phyloP scores from a whole-genome alignment of 92 coral and sea anemone genomes.

The Meandrina meandrites region DNA sequence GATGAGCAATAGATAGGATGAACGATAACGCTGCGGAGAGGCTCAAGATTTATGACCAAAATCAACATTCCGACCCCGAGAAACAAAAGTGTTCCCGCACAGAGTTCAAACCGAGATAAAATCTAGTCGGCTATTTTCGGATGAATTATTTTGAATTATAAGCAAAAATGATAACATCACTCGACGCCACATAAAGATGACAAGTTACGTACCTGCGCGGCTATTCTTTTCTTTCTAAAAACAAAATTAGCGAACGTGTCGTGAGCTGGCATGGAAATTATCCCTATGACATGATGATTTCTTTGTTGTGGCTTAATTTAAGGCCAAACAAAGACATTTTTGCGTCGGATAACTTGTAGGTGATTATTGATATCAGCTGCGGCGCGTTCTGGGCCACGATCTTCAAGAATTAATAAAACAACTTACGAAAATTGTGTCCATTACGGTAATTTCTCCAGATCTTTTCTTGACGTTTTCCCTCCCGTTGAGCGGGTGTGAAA shows the following conservation, averaged over 20 bases:
- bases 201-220: not conserved
- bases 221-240: conserved; percentile 11
- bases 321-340: conserved; percentile 33
- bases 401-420: conserved; percentile 18
- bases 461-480: not conserved
- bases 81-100: not conserved
- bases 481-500: not conserved
- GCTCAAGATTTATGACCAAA: conserved; percentile 18
- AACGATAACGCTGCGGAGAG: conserved; percentile 15
- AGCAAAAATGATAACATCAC: conserved; percentile 15
- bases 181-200: conserved; percentile 4
- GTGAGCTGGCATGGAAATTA: conserved; percentile 23
- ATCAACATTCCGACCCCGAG: conserved; percentile 28
- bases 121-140: conserved; percentile 29
- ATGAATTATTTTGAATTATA: not conserved
- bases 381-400: not conserved
- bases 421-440: not conserved
- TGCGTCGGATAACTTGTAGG: conserved; percentile 4
- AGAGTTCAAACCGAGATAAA: conserved; percentile 18
- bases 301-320: conserved; percentile 38
- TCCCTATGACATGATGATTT: conserved; percentile 37
- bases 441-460: not conserved
- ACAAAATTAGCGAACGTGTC: conserved; percentile 22
- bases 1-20: conserved; percentile 24
- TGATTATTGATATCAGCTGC: conserved; percentile 30